A percentile compares a stretch with the other conserved stretches of the same genome.
Evolutionary conservation across 2,888 invertebrate genomes (phyloP).

Genomic region (Lycia hirtaria): DNA sequence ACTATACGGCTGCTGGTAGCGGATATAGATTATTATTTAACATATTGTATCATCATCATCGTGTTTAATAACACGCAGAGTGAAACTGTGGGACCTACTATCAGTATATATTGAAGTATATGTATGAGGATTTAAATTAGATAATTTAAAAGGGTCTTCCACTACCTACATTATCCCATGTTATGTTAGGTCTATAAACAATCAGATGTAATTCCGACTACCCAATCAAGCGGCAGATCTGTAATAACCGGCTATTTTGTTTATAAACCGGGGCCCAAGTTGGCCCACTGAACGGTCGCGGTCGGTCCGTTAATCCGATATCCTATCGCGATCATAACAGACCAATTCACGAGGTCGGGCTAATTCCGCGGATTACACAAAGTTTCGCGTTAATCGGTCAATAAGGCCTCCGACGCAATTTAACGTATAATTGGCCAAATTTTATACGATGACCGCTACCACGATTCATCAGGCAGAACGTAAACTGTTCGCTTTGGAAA

Average conservation of each 20-base stretch:
- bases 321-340: constrained; percentile 47
- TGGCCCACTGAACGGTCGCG: constrained; percentile 39
- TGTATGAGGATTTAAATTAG: no score
- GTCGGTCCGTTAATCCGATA: constrained; percentile 55
- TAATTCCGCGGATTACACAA: constrained; percentile 45
- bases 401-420: constrained; percentile 40
- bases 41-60: no score
- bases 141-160: neutral
- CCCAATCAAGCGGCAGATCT: constrained; percentile 14
- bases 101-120: neutral
- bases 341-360: constrained; percentile 42
- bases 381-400: constrained; percentile 46
- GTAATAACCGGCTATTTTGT: constrained; percentile 26
- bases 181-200: neutral
- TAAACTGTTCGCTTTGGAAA: constrained; percentile 12
- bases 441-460: constrained; percentile 27
- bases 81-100: no score
- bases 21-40: no score
- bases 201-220: constrained; percentile 5
- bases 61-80: no score
- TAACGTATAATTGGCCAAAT: constrained; percentile 33
- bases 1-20: no score
- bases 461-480: constrained; percentile 22
- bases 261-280: constrained; percentile 24
- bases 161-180: neutral